Conservation (phyloP, 2,113 vertebrate species). For the Oriolus oriolus region DNA sequence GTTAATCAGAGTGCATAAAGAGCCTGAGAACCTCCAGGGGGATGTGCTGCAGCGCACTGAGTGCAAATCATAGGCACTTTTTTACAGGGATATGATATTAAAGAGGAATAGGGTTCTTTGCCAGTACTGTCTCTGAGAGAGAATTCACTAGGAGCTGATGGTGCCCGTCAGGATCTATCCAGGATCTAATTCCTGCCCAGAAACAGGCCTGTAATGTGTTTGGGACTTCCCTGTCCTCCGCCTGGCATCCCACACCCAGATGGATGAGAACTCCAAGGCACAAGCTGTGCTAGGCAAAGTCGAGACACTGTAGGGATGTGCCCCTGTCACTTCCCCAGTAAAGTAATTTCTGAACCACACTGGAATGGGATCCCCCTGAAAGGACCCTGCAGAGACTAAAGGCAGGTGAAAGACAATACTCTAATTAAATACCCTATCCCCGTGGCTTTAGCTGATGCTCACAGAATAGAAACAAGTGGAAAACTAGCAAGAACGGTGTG, state of each 20-base stretch:
- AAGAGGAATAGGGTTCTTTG: not conserved
- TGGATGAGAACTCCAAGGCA: not conserved
- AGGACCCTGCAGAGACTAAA: not conserved
- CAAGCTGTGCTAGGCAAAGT: not conserved
- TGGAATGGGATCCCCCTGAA: not conserved
- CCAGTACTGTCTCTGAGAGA: not conserved
- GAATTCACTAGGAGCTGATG: not conserved
- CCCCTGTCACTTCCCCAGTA: not conserved
- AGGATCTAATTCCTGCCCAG: not conserved
- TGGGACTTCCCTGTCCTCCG: not conserved
- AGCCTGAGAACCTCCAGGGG: not conserved
- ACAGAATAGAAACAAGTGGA: conserved; percentile 20
- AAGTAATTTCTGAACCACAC: not conserved
- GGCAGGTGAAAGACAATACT: not conserved
- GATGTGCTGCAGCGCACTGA: not conserved
- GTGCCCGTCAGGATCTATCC: not conserved
- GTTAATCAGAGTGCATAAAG: conserved; percentile 29
- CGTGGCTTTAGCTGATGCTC: not conserved
- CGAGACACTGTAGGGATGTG: not conserved
- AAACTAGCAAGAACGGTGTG: conserved; percentile 17
- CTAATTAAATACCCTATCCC: conserved; percentile 18
- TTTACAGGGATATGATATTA: not conserved
- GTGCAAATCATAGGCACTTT: not conserved
- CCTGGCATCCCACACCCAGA: not conserved
- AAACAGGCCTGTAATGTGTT: not conserved